These are phyloP conservation scores for Campoletis sonorensis DNA, from an alignment of 1,140 invertebrate genomes.

Conservation along the genomic window DNA sequence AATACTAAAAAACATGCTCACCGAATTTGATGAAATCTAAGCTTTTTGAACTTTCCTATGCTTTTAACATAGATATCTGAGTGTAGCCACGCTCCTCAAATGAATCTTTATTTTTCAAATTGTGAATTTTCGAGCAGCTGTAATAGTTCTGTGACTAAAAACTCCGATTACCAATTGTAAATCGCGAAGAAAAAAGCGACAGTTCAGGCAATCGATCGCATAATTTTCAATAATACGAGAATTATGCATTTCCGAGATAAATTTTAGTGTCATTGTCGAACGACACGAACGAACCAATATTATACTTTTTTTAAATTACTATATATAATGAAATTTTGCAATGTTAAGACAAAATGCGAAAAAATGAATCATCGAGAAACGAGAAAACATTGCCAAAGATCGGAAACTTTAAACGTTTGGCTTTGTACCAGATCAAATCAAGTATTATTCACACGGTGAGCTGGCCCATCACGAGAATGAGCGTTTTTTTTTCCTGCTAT, in stretches of 20 bases:
- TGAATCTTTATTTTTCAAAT: too few species aligned
- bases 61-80: too few species aligned
- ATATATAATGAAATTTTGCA: constrained; percentile 35
- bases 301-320: background rate
- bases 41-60: too few species aligned
- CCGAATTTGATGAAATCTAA: too few species aligned
- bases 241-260: background rate
- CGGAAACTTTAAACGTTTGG: constrained; percentile 61
- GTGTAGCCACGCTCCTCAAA: too few species aligned
- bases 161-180: too few species aligned
- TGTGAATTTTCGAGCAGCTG: too few species aligned
- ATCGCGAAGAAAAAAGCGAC: background rate
- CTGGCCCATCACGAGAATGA: constrained; percentile 15
- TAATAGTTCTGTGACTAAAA: too few species aligned
- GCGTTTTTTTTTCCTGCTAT: constrained; percentile 5
- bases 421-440: constrained; percentile 53
- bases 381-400: constrained; percentile 69
- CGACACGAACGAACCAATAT: constrained; percentile 7
- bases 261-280: background rate
- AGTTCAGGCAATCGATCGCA: background rate
- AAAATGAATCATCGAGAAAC: constrained; percentile 34
- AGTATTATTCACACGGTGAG: constrained; percentile 47
- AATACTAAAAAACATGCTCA: too few species aligned
- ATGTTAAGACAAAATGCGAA: constrained; percentile 24
- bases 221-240: background rate